Evolutionary conservation across 2,113 vertebrate genomes (phyloP), one percentile per base, ranked within the genome.

Genomic region (Callopanchax toddi): DNA sequence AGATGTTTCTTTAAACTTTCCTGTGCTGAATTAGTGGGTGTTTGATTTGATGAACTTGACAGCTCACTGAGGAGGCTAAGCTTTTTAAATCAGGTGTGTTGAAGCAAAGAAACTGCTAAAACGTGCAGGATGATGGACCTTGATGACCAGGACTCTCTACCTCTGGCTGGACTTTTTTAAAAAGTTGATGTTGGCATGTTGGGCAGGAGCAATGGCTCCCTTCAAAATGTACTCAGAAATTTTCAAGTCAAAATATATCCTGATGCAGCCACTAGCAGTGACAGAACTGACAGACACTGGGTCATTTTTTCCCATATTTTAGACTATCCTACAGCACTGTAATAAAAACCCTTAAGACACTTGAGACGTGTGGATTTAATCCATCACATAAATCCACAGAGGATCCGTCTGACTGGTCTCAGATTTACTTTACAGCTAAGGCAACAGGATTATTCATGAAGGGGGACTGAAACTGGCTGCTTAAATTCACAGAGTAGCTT

Each of bases 331-430:
- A 43, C 42, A 20, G 42, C 2, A 18, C n/a, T 18, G n/a, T 44
- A 9, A 1, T 1, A 20, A 44, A 44, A 20, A n/a, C 20, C n/a
- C 18, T 7, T 6, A 9, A 32, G 29, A 32, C 29, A 53, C 37
- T 25, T 29, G 23, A 43, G 36, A 29, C 21, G 60, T 32, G 36
- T 48, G 18, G 29, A 45, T 29, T 51, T 60, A 60, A 51, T 23
- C 50, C 15, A 25, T 60, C 25, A 52, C 26, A 16, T 25, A 67
- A 53, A 20, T 55, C 45, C 4, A 61, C 16, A 29, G 17, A 32
- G 8, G 10, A 46, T 21, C 17, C 18, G 20, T 61, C 57, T 48
- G 50, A 55, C 44, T 12, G 40, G 6, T 23, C 29, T 36, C 42
- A 55, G 36, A 46, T 45, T 23, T 44, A 36, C 42, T 54, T n/a